Evolutionary conservation across 2,797 vertebrate species (phyloP).

Genomic region (Corythornis leucogaster): DNA sequence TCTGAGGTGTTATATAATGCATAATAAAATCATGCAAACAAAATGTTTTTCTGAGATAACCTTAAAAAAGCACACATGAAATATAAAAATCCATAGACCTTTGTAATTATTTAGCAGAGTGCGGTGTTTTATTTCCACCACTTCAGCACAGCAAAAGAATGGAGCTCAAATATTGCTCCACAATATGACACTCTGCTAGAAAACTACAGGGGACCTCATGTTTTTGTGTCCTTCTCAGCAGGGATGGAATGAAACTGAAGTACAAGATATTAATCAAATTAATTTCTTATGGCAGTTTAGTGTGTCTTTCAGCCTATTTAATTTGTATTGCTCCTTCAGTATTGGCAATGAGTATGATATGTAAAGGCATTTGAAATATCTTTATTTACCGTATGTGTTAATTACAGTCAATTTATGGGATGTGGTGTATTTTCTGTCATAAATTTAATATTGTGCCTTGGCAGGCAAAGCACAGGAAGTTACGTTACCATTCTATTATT

Average conservation of each 20-base stretch:
- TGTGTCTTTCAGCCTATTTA: neutral
- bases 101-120: neutral
- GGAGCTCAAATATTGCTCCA: neutral
- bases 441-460: neutral
- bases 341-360: neutral
- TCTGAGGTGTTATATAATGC: neutral
- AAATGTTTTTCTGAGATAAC: neutral
- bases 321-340: neutral
- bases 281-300: neutral
- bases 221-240: neutral
- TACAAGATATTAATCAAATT: neutral
- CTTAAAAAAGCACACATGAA: neutral
- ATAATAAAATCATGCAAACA: neutral
- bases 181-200: neutral
- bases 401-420: neutral
- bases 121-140: neutral
- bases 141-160: neutral
- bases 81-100: neutral
- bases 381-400: neutral
- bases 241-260: neutral
- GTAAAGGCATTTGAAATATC: neutral
- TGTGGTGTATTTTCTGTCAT: neutral
- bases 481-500: neutral
- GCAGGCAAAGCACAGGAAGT: neutral
- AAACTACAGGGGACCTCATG: neutral